Conservation (phyloP, 2,113 vertebrate genomes). For the Ochotona princeps region DNA sequence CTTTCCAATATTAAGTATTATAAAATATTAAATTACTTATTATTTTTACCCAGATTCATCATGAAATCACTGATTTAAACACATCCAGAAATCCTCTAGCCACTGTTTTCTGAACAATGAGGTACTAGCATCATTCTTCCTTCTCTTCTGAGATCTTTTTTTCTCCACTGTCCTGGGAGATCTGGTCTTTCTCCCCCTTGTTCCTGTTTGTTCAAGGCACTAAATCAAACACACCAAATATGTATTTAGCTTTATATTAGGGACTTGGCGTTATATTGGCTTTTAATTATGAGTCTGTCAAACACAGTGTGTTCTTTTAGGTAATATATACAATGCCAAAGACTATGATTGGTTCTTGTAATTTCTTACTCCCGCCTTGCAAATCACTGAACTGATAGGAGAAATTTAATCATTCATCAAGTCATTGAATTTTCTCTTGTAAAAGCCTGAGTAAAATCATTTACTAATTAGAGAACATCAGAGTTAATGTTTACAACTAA, state of each 20-base stretch:
- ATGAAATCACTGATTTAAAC: background rate
- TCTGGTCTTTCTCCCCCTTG: background rate
- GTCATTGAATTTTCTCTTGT: background rate
- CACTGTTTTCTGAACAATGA: background rate
- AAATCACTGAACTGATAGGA: background rate
- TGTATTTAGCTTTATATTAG: background rate
- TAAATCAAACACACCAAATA: background rate
- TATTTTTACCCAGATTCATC: background rate
- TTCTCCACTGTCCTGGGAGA: background rate
- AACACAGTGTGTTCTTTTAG: background rate
- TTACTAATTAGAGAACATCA: background rate
- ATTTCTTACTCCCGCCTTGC: background rate
- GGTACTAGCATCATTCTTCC: background rate
- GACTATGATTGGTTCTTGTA: background rate
- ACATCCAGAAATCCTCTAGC: background rate
- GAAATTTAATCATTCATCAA: background rate
- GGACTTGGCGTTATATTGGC: background rate
- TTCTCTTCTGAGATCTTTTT: background rate
- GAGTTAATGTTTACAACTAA: background rate
- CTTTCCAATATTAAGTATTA: background rate
- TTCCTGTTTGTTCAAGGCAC: background rate
- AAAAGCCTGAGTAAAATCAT: background rate
- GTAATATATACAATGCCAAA: background rate
- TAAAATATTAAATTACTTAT: background rate
- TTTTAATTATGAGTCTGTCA: background rate